Evolutionary conservation across 1,140 invertebrate genomes (phyloP), one percentile per base, ranked within the genome.

Genomic region (Caerostris extrusa): DNA sequence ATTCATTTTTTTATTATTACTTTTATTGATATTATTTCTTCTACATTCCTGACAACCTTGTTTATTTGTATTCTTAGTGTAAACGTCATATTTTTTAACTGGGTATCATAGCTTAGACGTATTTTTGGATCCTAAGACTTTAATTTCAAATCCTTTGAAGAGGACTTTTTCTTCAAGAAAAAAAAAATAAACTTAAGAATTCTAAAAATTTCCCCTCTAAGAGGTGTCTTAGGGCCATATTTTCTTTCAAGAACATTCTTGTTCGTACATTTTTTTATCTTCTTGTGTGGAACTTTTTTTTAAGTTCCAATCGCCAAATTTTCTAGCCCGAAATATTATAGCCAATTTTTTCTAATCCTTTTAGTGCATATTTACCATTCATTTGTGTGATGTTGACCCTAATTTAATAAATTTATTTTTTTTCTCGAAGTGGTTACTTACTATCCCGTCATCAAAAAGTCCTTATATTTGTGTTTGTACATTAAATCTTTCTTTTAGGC

Each of bases 161-260:
- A 53, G 71, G 71, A 3, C 53, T 77, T 34, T 53, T 77, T 77
- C 71, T 77, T 4, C 19, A 53, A 3, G 71, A 34, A 34, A 77
- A n/a, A n/a, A n/a, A n/a, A 53, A 77, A 77, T 19, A 77, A 77
- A 77, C 50, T 77, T 12, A 50, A 8, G 53, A 77, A 50, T 8
- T 67, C 34, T 10, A 77, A 77, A 77, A 77, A 7, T 67, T 67
- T 77, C 34, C 53, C 34, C 71, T 53, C 53, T 12, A 50, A 77
- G 34, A 34, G 71, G 19, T 77, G 50, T 77, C 71, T 77, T 12
- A 50, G 34, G 71, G 71, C 71, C 10, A 77, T 77, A 77, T 77
- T 77, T 77, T 77, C 71, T 77, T 34, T 77, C 71, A 77, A 77
- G 34, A 77, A 53, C 71, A 77, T 50, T 77, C 12, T 77, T 77